Conservation (phyloP, 2,113 vertebrate species). For the Eulemur macaco region DNA sequence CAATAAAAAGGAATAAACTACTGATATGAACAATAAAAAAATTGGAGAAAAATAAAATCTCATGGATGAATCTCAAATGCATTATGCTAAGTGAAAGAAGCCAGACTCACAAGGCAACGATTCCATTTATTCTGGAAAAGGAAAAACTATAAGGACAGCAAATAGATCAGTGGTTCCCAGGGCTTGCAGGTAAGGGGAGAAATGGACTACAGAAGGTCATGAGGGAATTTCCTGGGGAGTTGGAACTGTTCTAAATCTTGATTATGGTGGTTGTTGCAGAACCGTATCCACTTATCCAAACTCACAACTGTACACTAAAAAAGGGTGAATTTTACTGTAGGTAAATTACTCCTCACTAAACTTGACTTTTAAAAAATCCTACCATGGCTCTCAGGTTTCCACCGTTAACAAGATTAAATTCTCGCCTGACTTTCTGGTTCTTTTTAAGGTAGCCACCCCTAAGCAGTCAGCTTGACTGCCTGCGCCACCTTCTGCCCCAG, state of each 20-base stretch:
- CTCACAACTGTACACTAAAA: not conserved
- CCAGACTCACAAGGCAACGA: not conserved
- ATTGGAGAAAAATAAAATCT: too few species aligned
- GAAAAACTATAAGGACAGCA: not conserved
- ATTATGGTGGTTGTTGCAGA: not conserved
- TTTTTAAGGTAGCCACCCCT: not conserved
- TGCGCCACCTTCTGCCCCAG: not conserved
- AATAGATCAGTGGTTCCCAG: not conserved
- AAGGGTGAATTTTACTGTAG: not conserved
- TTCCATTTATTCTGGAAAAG: not conserved
- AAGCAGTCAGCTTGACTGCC: not conserved
- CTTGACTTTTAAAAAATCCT: not conserved
- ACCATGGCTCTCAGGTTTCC: not conserved
- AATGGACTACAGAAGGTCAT: not conserved
- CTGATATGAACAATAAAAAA: not conserved
- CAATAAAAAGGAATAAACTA: not conserved
- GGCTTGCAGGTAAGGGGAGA: not conserved
- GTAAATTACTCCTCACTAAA: not conserved
- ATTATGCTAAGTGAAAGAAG: not conserved
- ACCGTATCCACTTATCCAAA: not conserved
- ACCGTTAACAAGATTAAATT: not conserved
- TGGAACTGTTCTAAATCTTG: not conserved
- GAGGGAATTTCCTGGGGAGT: not conserved
- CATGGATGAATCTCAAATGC: not conserved
- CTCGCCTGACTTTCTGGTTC: not conserved